These are phyloP conservation scores for Eupithecia inturbata DNA, from an alignment of 2,888 invertebrate species.

Conservation along the genomic window DNA sequence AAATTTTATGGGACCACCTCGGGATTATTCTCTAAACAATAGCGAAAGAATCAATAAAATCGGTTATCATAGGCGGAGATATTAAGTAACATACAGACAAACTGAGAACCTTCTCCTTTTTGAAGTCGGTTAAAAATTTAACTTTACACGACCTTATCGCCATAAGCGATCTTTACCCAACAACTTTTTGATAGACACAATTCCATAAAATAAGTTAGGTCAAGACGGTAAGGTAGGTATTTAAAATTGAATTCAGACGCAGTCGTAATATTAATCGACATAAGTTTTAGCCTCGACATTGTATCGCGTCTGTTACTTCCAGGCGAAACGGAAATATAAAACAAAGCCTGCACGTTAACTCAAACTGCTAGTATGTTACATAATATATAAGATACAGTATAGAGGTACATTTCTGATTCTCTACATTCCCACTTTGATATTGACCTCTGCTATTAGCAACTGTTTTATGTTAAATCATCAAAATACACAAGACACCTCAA, in stretches of 20 bases:
- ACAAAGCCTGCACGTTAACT: neutral
- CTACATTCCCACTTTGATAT: neutral
- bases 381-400: neutral
- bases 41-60: too few species aligned
- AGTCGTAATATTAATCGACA: neutral
- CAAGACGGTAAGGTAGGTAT: neutral
- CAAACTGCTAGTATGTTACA: neutral
- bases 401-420: neutral
- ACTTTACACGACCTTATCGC: neutral
- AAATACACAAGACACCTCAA: neutral
- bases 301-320: neutral
- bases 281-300: neutral
- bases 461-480: neutral
- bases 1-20: too few species aligned
- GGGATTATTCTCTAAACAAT: too few species aligned
- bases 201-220: neutral
- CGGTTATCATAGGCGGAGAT: too few species aligned
- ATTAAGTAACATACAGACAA: too few species aligned
- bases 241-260: neutral
- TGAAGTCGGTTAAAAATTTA: too few species aligned
- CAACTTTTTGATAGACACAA: neutral
- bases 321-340: neutral
- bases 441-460: neutral
- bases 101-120: too few species aligned
- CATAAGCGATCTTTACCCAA: neutral